Evolutionary conservation across 1,140 invertebrate genomes (phyloP).

Genomic region (Coenobita brevimanus): DNA sequence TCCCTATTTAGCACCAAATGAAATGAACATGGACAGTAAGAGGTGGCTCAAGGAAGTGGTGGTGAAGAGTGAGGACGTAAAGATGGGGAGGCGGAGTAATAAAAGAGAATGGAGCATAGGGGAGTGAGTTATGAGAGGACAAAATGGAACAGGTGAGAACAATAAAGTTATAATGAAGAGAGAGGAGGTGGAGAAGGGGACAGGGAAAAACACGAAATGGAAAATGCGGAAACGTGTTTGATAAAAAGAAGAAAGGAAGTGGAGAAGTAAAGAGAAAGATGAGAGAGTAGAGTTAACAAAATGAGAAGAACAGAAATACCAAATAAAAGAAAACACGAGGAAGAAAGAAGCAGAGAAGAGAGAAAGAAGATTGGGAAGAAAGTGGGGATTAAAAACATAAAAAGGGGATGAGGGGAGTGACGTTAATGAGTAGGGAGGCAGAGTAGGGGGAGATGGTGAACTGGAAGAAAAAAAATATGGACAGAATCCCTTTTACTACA

Average conservation of each 20-base stretch:
- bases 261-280: not conserved
- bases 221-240: too few species aligned
- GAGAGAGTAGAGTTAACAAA: not conserved
- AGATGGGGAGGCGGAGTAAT: too few species aligned
- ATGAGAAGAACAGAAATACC: not conserved
- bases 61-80: too few species aligned
- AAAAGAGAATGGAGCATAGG: not conserved
- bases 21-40: too few species aligned
- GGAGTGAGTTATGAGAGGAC: not conserved
- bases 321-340: not conserved
- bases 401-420: not conserved
- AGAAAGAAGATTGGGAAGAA: not conserved
- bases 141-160: not conserved
- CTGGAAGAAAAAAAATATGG: not conserved
- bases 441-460: not conserved
- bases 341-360: not conserved
- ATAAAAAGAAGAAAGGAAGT: conserved; percentile 1
- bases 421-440: not conserved
- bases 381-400: not conserved
- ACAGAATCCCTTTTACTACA: too few species aligned
- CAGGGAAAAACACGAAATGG: not conserved
- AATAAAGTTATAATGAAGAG: not conserved
- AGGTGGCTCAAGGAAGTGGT: too few species aligned
- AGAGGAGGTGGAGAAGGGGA: not conserved
- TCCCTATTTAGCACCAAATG: too few species aligned